These are phyloP conservation scores for Dolichoris vasculosae DNA, from an alignment of 1,140 invertebrate species.

Conservation along the genomic window DNA sequence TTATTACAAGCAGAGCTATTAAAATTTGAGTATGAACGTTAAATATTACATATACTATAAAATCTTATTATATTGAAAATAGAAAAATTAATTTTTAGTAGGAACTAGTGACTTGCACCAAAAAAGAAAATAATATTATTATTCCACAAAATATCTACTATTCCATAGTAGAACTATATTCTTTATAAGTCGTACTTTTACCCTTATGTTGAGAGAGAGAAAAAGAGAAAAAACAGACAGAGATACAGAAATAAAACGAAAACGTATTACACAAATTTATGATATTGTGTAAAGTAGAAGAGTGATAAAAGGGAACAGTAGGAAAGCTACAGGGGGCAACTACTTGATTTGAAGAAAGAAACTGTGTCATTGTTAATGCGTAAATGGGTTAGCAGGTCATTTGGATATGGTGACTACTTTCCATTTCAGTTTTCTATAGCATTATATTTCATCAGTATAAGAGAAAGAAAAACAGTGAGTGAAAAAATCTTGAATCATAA, in stretches of 20 bases:
- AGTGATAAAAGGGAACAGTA: not conserved
- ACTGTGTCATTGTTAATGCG: constrained; percentile 76
- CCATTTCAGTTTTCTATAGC: constrained; percentile 70
- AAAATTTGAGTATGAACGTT: too few species aligned
- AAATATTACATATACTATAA: too few species aligned
- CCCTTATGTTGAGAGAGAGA: not conserved
- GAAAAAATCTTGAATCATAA: not conserved
- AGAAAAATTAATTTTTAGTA: too few species aligned
- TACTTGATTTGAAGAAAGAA: constrained; percentile 14
- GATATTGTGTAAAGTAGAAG: not conserved
- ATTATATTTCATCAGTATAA: constrained; percentile 10
- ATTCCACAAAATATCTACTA: too few species aligned
- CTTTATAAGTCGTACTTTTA: too few species aligned
- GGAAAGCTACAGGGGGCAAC: not conserved
- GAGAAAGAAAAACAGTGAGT: constrained; percentile 43
- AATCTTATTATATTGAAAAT: too few species aligned
- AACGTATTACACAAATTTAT: not conserved
- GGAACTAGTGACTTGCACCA: too few species aligned
- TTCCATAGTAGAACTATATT: too few species aligned
- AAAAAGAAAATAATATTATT: too few species aligned
- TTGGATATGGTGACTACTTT: constrained; percentile 72
- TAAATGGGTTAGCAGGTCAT: constrained; percentile 77
- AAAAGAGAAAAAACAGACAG: not conserved
- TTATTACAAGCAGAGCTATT: too few species aligned
- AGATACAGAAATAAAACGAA: not conserved